phyloP scores from a whole-genome alignment of 2,888 invertebrate species.

The Balanococcus diminutus region DNA sequence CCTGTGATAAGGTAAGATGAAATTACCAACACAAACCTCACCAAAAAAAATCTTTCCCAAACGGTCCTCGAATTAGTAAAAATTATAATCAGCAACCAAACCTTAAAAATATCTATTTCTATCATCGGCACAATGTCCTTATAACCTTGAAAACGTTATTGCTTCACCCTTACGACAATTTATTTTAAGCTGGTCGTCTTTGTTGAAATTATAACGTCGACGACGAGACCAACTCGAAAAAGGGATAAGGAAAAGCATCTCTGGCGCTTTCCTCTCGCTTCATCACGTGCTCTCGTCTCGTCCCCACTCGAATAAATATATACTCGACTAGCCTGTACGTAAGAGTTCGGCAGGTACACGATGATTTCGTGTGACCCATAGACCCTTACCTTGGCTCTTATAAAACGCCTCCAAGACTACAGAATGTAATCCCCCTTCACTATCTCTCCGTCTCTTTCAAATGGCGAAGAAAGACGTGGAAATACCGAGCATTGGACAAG shows the following conservation, averaged over 20 bases:
- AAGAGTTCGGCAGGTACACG: neutral
- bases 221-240: neutral
- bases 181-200: neutral
- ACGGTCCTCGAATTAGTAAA: no score
- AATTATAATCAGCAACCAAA: no score
- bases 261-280: neutral
- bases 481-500: neutral
- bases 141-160: neutral
- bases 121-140: neutral
- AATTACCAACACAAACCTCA: no score
- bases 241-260: neutral
- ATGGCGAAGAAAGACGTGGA: neutral
- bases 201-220: neutral
- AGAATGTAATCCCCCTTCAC: neutral
- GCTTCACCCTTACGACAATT: neutral
- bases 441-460: neutral
- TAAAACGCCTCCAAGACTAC: neutral
- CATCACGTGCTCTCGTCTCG: neutral
- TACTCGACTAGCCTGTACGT: neutral
- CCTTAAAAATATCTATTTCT: no score
- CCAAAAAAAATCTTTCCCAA: no score
- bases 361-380: neutral
- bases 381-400: neutral
- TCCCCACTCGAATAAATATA: neutral
- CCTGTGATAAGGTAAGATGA: no score